These are phyloP conservation scores for Thecophora atra DNA, from an alignment of 2,888 invertebrate genomes.

Conservation along the genomic window DNA sequence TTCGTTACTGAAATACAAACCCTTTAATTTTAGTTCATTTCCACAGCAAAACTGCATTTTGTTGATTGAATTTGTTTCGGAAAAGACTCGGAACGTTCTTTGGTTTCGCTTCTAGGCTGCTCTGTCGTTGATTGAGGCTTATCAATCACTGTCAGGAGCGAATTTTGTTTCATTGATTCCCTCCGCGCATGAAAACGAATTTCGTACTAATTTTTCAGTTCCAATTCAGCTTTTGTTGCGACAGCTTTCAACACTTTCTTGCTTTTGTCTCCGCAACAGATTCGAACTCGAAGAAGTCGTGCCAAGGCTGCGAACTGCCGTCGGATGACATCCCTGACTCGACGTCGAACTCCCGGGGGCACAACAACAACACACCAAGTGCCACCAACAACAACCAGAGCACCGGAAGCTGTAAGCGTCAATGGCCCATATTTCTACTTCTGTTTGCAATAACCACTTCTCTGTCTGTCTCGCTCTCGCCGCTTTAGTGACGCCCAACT, in stretches of 20 bases:
- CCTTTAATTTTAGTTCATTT: neutral
- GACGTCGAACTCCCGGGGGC: conserved; percentile 72
- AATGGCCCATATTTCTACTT: neutral
- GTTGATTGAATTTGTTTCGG: conserved; percentile 13
- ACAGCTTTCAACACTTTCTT: neutral
- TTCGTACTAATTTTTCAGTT: neutral
- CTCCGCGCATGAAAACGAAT: neutral
- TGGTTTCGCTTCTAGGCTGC: neutral
- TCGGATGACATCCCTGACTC: conserved; percentile 78
- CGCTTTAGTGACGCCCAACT: conserved; percentile 63
- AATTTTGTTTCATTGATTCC: conserved; percentile 31
- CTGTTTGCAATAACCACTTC: neutral
- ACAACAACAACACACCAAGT: conserved; percentile 84
- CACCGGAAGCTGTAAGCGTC: conserved; percentile 63
- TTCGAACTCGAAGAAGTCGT: conserved; percentile 73
- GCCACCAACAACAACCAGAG: conserved; percentile 79
- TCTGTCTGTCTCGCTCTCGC: neutral
- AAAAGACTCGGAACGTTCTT: neutral
- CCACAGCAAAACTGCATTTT: neutral
- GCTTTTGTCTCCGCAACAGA: conserved; percentile 54
- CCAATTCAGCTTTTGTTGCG: neutral
- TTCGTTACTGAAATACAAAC: too few relatives aligned
- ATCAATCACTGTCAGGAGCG: conserved; percentile 59
- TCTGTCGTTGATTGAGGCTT: conserved; percentile 51
- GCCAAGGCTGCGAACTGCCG: conserved; percentile 82